Evolutionary conservation across 2,797 vertebrate species (phyloP).

Genomic region (Masticophis lateralis): DNA sequence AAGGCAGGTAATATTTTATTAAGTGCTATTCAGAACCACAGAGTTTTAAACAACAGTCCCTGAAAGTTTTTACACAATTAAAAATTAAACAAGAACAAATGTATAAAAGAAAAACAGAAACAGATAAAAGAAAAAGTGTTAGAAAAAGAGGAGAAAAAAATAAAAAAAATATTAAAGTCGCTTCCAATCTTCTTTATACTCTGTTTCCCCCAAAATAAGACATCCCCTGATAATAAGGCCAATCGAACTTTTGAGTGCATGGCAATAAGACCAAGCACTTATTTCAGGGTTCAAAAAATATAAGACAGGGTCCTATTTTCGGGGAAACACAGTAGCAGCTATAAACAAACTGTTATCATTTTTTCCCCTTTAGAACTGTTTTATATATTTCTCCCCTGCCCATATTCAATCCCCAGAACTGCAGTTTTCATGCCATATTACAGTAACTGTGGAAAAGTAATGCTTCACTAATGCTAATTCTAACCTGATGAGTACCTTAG

Average conservation of each 20-base stretch:
- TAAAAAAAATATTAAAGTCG: not conserved
- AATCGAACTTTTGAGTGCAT: no score
- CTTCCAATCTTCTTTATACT: not conserved
- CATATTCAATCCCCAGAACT: not conserved
- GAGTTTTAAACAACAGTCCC: not conserved
- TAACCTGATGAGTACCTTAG: not conserved
- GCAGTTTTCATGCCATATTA: not conserved
- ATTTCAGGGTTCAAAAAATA: no score
- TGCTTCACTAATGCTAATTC: not conserved
- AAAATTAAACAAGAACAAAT: not conserved
- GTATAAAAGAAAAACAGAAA: not conserved
- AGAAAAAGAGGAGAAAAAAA: not conserved
- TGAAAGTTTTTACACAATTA: not conserved
- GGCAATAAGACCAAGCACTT: no score
- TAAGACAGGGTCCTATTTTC: no score
- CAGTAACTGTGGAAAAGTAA: not conserved
- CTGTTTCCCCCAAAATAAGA: no score
- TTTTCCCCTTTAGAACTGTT: not conserved
- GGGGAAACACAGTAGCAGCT: no score
- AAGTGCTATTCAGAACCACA: not conserved
- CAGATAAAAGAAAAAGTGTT: not conserved
- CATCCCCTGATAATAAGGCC: no score
- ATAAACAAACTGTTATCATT: not conserved
- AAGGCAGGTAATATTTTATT: not conserved
- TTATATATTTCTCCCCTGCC: not conserved